phyloP scores from a whole-genome alignment of 37 sponge, comb jelly and placozoan species.

The Ephydatia muelleri region DNA sequence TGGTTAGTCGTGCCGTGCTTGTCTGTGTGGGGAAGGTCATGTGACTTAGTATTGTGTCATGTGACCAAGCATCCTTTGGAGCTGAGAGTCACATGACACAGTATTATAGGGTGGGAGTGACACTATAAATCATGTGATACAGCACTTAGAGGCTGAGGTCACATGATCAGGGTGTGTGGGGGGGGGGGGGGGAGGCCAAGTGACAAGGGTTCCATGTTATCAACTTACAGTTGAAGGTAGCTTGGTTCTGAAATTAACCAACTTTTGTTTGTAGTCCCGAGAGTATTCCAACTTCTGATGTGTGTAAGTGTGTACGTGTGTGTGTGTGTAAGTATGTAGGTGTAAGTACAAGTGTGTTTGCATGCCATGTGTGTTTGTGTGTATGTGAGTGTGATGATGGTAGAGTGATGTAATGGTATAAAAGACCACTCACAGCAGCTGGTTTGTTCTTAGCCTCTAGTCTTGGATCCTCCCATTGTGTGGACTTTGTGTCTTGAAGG shows the following conservation, averaged over 20 bases:
- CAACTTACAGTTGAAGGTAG: slow-evolving; percentile 19
- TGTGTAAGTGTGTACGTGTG: no score
- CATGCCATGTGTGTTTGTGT: no score
- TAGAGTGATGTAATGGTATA: no score
- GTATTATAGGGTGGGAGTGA: background rate
- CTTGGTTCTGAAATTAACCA: slow-evolving; percentile 68
- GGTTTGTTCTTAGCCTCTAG: slow-evolving; percentile 60
- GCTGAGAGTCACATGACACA: background rate
- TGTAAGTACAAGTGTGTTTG: no score
- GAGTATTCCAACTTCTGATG: slow-evolving; percentile 75
- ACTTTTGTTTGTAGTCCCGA: slow-evolving; percentile 87
- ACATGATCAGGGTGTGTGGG: background rate
- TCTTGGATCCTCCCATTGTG: slow-evolving; percentile 89
- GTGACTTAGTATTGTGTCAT: no score
- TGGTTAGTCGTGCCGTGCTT: no score
- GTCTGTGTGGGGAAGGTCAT: no score
- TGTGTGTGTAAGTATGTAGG: no score
- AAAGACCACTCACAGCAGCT: slow-evolving; percentile 67
- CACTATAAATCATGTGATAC: background rate
- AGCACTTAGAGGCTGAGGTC: background rate
- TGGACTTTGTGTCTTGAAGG: slow-evolving; percentile 67
- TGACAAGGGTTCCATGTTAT: background rate
- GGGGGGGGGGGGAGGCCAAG: background rate
- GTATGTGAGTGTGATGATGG: no score
- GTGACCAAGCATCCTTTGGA: no score